phyloP scores from a whole-genome alignment of 2,797 vertebrate species.

The Gymnoscopelus microlampas region DNA sequence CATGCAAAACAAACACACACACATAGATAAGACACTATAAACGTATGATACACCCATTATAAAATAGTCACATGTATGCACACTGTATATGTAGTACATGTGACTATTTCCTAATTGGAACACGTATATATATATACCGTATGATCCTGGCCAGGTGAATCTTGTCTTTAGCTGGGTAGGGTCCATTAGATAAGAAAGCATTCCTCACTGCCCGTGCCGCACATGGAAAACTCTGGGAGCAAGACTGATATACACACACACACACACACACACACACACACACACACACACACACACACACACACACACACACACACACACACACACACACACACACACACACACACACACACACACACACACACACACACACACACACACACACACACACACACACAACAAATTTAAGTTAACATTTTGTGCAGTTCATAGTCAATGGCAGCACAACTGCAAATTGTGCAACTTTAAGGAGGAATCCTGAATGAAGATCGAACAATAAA shows the following conservation, averaged over 20 bases:
- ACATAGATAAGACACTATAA: no score
- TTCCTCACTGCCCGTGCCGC: constrained; percentile 93
- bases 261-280: constrained; percentile 56
- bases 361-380: constrained; percentile 55
- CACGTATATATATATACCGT: constrained; percentile 69
- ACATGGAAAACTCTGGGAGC: constrained; percentile 94
- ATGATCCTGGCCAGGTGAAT: constrained; percentile 93
- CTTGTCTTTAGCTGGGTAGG: constrained; percentile 95
- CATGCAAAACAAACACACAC: no score
- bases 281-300: constrained; percentile 54
- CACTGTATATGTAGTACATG: no score
- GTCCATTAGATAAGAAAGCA: constrained; percentile 90
- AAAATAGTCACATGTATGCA: no score
- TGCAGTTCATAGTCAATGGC: no score
- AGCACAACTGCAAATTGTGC: no score
- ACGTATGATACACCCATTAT: no score
- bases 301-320: constrained; percentile 55
- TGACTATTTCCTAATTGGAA: background rate
- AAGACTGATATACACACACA: constrained; percentile 84
- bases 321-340: constrained; percentile 55
- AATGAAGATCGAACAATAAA: no score
- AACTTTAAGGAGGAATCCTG: no score
- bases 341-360: constrained; percentile 55
- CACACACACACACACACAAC: constrained; percentile 55
- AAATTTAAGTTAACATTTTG: background rate